Evolutionary conservation across 2,797 vertebrate genomes (phyloP), one percentile per base, ranked within the genome.

Genomic region (Tapirus indicus): DNA sequence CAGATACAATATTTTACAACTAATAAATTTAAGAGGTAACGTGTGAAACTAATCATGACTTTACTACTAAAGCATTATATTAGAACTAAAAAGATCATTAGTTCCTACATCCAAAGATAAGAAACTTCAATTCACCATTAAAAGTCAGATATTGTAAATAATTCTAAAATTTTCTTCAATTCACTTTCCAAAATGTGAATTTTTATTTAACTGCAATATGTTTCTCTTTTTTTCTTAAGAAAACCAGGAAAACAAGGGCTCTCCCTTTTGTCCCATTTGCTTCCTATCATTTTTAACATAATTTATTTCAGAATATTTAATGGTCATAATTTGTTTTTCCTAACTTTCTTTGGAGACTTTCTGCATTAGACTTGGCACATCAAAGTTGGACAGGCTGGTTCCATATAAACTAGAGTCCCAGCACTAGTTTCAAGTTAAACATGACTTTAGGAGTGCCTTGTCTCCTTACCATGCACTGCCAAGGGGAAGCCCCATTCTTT

Each of bases 11-110:
- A 92, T 82, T 87, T 64, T 69, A 78, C 77, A 87, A 84, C 27
- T 64, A 85, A 78, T 52, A 18, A 5, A 47, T 32, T 62, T 38
- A 68, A 41, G 44, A 23, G 6, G 32, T 20, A 93, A 82, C 4
- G 72, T 27, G 38, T 86, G 20, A 88, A 96, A 79, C n/a, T 68
- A 58, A 92, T 92, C 18, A 83, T 49, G 16, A 71, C 25, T 96
- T 96, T 84, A 80, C 23, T 41, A 83, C 13, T 93, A 60, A 92
- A 72, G 18, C 56, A 91, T 54, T 91, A 69, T 38, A 79, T 72
- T 77, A 75, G 35, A 94, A 80, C 4, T 44, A n/a, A 27, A 83
- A 77, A 72, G 27, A 71, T 62, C 11, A 44, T 78, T 89, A 64
- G 9, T 58, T 79, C 6, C 27, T 96, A 49, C 7, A 44, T 58